A percentile compares a stretch with the other conserved stretches of the same genome.
These are phyloP conservation scores for Hystrix cristata DNA, from an alignment of 2,113 vertebrate genomes.

Conservation along the genomic window DNA sequence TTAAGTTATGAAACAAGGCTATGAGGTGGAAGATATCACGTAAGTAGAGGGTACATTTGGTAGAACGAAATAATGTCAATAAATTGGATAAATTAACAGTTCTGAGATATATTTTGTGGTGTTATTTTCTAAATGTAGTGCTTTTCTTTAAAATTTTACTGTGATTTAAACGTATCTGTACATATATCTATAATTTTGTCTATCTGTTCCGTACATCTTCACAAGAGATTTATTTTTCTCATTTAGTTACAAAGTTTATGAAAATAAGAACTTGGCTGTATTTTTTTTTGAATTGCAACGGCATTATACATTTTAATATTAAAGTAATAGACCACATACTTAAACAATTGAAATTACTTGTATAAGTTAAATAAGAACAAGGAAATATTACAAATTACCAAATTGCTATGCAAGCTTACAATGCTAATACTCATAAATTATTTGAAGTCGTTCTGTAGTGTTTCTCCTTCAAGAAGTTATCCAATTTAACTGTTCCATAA, in stretches of 20 bases:
- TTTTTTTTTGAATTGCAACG: not conserved
- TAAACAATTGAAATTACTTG: not conserved
- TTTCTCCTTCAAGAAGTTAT: conserved; percentile 32
- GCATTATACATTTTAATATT: not conserved
- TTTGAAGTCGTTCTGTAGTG: conserved; percentile 8
- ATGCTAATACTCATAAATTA: not conserved
- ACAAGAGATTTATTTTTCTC: not conserved
- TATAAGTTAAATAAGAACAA: not conserved
- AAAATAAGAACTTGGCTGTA: not conserved
- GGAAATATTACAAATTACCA: not conserved
- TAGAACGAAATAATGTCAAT: not conserved
- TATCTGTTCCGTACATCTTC: not conserved
- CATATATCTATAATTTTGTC: not conserved
- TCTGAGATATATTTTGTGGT: not conserved
- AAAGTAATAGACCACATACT: not conserved
- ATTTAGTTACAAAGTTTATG: not conserved
- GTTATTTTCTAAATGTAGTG: not conserved
- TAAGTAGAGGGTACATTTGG: not conserved
- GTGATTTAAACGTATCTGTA: not conserved
- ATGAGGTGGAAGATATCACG: not conserved
- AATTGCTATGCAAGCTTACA: not conserved
- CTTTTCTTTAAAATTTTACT: not conserved
- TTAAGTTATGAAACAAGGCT: not conserved
- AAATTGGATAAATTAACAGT: not conserved
- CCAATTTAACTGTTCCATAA: conserved; percentile 51